Percentiles rank a stretch among this genome's conserved stretches.
Conservation (phyloP, 1,140 invertebrate genomes). For the Ceratina japonica region DNA sequence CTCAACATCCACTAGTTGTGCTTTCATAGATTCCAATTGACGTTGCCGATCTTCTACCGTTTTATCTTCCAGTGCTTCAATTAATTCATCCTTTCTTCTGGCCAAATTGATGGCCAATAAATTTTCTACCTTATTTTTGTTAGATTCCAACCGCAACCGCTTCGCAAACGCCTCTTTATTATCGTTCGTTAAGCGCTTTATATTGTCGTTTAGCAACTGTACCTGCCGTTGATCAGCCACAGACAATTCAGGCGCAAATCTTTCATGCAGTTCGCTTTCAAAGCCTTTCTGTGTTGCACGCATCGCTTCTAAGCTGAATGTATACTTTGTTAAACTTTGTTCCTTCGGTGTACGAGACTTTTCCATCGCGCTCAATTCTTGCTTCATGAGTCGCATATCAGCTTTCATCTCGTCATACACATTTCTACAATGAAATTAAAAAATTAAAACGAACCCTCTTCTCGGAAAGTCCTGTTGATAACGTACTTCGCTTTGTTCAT, state of each 20-base stretch:
- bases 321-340: slow-evolving; percentile 92
- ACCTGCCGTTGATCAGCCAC: slow-evolving; percentile 89
- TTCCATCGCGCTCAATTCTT: slow-evolving; percentile 94
- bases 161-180: slow-evolving; percentile 97
- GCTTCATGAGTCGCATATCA: slow-evolving; percentile 96
- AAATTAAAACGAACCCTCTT: not conserved
- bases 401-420: slow-evolving; percentile 98
- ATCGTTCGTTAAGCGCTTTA: slow-evolving; percentile 94
- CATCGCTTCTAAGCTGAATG: slow-evolving; percentile 96
- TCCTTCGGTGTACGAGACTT: slow-evolving; percentile 95
- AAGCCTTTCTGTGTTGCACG: slow-evolving; percentile 95
- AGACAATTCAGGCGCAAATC: slow-evolving; percentile 90
- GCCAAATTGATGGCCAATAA: slow-evolving; percentile 97
- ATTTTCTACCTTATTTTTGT: slow-evolving; percentile 99
- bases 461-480: not conserved
- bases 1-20: slow-evolving; percentile 89
- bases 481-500: slow-evolving; percentile 96
- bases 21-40: slow-evolving; percentile 90
- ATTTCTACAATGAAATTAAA: slow-evolving; percentile 81
- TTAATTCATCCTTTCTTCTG: slow-evolving; percentile 91
- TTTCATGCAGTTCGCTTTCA: slow-evolving; percentile 94
- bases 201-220: slow-evolving; percentile 97
- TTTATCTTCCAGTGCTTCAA: slow-evolving; percentile 95
- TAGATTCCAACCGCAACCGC: slow-evolving; percentile 96
- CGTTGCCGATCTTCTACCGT: slow-evolving; percentile 95